Conservation (phyloP, 2,888 invertebrate genomes). For the Drosophila dives region DNA sequence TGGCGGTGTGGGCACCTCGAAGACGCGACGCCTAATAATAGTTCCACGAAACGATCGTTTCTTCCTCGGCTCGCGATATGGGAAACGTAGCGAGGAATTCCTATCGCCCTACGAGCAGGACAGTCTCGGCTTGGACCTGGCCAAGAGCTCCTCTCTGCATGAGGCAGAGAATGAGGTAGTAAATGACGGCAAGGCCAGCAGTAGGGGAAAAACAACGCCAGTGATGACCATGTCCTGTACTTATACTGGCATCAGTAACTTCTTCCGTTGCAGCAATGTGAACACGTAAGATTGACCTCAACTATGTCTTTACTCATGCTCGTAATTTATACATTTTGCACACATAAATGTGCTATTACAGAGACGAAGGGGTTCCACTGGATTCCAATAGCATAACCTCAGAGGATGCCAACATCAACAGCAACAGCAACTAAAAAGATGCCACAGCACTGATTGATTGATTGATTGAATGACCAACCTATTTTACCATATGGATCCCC, state of each 20-base stretch:
- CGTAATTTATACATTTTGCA: constrained; percentile 21
- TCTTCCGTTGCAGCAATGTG: constrained; percentile 86
- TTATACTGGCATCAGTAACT: constrained; percentile 86
- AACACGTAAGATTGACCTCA: constrained; percentile 83
- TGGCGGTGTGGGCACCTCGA: constrained; percentile 72
- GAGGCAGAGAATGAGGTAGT: constrained; percentile 35
- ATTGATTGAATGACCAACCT: constrained; percentile 53
- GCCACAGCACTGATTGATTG: constrained; percentile 1
- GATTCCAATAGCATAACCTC: constrained; percentile 50
- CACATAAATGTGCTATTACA: not conserved
- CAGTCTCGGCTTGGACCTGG: constrained; percentile 39
- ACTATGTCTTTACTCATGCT: not conserved
- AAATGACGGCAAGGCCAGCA: constrained; percentile 22
- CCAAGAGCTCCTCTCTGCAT: constrained; percentile 18
- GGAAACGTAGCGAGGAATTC: constrained; percentile 80
- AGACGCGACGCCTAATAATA: constrained; percentile 81
- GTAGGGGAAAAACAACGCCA: constrained; percentile 10
- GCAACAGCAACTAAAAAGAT: constrained; percentile 14
- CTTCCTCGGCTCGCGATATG: constrained; percentile 84
- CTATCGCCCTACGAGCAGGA: constrained; percentile 72
- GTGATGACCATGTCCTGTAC: constrained; percentile 83
- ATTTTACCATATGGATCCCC: constrained; percentile 49
- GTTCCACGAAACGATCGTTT: constrained; percentile 85
- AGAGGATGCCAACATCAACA: constrained; percentile 34
- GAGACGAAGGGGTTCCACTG: constrained; percentile 67